Percentiles rank a stretch among this genome's conserved stretches.
phyloP scores from a whole-genome alignment of 2,888 invertebrate species.

The Megaustenia siamemsis region DNA sequence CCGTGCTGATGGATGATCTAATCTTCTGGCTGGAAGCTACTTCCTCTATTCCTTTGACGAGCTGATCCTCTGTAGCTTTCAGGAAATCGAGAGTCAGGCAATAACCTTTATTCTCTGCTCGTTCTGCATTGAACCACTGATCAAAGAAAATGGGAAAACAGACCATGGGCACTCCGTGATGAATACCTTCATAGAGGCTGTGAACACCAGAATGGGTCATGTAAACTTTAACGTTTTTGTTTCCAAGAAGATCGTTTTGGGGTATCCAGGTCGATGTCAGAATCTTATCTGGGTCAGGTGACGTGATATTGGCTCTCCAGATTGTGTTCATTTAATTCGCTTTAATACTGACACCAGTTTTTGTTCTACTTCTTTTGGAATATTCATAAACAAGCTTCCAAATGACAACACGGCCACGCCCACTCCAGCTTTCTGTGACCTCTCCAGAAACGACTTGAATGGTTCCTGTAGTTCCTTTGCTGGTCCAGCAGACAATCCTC shows the following conservation, averaged over 20 bases:
- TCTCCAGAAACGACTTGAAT: slow-evolving; percentile 17
- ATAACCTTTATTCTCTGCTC: background rate
- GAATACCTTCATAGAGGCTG: slow-evolving; percentile 66
- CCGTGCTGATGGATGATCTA: background rate
- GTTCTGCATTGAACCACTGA: background rate
- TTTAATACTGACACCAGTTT: slow-evolving; percentile 11
- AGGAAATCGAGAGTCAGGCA: background rate
- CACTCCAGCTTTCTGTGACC: background rate
- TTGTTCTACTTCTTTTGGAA: background rate
- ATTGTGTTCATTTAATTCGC: slow-evolving; percentile 51
- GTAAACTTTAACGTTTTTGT: slow-evolving; percentile 61
- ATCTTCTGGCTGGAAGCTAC: background rate
- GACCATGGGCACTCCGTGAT: slow-evolving; percentile 66
- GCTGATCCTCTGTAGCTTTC: background rate
- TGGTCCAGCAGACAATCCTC: slow-evolving; percentile 19
- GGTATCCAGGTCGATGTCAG: slow-evolving; percentile 62
- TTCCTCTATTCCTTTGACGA: background rate
- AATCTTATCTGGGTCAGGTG: slow-evolving; percentile 55
- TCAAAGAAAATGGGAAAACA: slow-evolving; percentile 55
- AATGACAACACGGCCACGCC: slow-evolving; percentile 7
- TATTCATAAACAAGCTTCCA: background rate
- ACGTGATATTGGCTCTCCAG: slow-evolving; percentile 52
- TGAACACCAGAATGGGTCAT: slow-evolving; percentile 67
- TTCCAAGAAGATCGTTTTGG: slow-evolving; percentile 64
- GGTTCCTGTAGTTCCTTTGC: slow-evolving; percentile 15